Evolutionary conservation across 2,888 invertebrate species (phyloP), one percentile per base, ranked within the genome.

Genomic region (Dolichomitus sp.): DNA sequence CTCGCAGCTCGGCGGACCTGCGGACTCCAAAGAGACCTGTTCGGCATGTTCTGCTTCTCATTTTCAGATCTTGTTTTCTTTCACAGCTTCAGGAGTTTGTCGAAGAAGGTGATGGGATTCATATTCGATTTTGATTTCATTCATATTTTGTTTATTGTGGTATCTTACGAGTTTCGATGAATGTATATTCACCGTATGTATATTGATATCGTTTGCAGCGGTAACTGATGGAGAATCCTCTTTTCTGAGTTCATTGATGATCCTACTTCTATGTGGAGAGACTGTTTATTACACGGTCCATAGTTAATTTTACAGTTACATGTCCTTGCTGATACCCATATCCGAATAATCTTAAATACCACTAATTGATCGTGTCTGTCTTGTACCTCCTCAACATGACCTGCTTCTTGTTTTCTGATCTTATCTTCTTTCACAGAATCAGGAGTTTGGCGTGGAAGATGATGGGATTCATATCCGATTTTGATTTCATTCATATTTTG

Each of bases 291-390:
- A 19, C 19, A 40, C 19, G 37, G 33, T 74, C 68, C 50, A 65
- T 37, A 79, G 75, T 57, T 17, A 54, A 33, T 50, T 33, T 23
- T 23, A 75, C 74, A 77, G 82, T 76, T 14, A 11, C 50, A 73
- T 76, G 59, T 65, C 59, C 45, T 42, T 70, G 80, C 54, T 45
- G 65, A 33, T 23, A 23, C 23, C 23, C 23, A 23, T 23, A 23
- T 23, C 23, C 23, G 23, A 23, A 23, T 23, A 23, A 1, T 23
- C 23, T 23, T 23, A 23, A 23, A 23, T 23, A 23, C 23, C 23
- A 23, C 23, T 23, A 23, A 23, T 23, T 23, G 1, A 23, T 23
- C 23, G 23, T 23, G 23, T 23, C 23, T 23, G 2, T 23, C 23
- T 23, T 23, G 23, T 23, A 1, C 23, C 23, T 23, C 23, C 23